Base-by-base conservation (phyloP, 2,113 vertebrate genomes). In the Arothron firmamentum region DNA sequence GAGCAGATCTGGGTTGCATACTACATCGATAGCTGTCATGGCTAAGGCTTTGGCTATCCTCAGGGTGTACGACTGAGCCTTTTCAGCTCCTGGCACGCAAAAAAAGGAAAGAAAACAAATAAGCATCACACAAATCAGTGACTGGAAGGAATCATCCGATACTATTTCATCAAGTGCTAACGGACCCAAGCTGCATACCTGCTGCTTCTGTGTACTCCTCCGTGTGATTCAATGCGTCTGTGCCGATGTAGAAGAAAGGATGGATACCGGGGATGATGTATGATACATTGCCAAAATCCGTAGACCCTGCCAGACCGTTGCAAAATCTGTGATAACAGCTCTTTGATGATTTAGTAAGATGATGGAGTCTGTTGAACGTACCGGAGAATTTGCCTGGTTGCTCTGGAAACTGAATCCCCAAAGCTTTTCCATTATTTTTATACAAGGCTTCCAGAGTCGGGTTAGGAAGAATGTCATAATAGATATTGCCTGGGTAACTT, bases 221-320 rank as follows among this genome's bases (percentile, higher is more conserved):
- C 0, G 94, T 94, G 78, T 95, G 94, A 80, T 94, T 96, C 57
- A 93, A 51, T 0, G 92, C 92, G 31, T 91, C 74, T 2, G 93
- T 91, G 47, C 92, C 86, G 82, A 95, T 94, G 80, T 91, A 91
- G 87, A 96, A 94, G 75, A 94, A 94, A 1, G 93, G 90, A 79
- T 94, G 94, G 83, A 96, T 89, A 13, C 93, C 93, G 69, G 93
- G 94, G 59, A 94, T 87, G 46, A 90, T 56, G 88, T 87, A 93
- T 4, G 91, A 92, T 25, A 94, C 90, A 65, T 94, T 94, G 70
- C 94, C 95, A 87, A 95, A 95, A 79, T 96, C 94, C 0, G 94
- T 95, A 69, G 94, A 94, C 70, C 92, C 94, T 95, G 89, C 31
- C 79, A 0, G 65, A 68, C 59, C 19, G 62, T 59, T 46, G 77